Base-by-base conservation (phyloP, 2,888 invertebrate genomes). In the Amblyteles armatorius region DNA sequence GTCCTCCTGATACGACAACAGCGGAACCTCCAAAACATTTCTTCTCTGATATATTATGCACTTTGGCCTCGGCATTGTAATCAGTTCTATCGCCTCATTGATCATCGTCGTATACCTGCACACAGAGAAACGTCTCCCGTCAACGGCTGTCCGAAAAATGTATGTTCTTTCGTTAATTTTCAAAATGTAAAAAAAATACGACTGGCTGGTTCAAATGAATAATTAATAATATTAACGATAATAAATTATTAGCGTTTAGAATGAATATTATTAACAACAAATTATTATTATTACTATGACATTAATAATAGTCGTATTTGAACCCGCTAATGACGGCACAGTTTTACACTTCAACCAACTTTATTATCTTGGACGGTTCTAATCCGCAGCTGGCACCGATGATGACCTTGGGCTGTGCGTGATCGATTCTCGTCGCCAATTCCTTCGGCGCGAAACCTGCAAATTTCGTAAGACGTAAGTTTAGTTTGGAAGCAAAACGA, bases 301-400 rank as follows among this genome's bases (percentile, higher is more conserved):
- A 9, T 4, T 36, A 1, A 36, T 7, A 36, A 36, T 36, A 9
- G 9, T 36, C 9, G 6, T 0, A 33, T 36, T 36, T 36, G 36
- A 57, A 22, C 1, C 26, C 4, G 26, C 0, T 13, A 19, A 52
- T 19, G 7, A 52, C 52, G 52, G 0, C 13, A 19, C 9, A 26
- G 7, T 13, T 57, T n/a, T 5, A 3, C 0, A 19, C 22, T 68
- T 69, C 9, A 69, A 87, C 89, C 88, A 93, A 97, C 96, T 95
- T 96, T 80, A 99, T 96, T 79, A 97, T 95, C 94, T 97, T 97
- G 86, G 96, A 96, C 0, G 98, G 98, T 93, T 99, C 99, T 13
- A 99, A 95, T 0, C 99, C 99, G 91, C 97, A 98, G 93, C 98
- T 98, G 0, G 98, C 98, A 0, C 98, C 97, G 48, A 99, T 97